These are phyloP conservation scores for Thymallus thymallus DNA, from an alignment of 2,113 vertebrate species.

Conservation along the genomic window DNA sequence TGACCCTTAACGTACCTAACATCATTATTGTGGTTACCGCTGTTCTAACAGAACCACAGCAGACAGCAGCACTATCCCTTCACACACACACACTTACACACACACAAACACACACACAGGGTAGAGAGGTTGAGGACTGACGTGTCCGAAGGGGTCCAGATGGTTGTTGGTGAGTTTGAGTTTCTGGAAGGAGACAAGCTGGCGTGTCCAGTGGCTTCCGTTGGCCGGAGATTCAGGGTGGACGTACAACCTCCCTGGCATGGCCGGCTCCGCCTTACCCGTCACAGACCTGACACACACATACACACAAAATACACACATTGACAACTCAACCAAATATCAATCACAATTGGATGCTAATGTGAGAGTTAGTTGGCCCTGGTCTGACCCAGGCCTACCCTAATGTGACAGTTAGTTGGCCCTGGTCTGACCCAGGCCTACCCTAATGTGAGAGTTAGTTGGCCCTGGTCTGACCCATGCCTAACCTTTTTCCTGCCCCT, in stretches of 20 bases:
- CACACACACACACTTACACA: no score
- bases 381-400: slow-evolving; percentile 8
- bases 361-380: slow-evolving; percentile 16
- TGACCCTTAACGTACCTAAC: slow-evolving; percentile 77
- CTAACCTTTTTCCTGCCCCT: no score
- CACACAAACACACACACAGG: no score
- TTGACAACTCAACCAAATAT: no score
- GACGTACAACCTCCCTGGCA: slow-evolving; percentile 93
- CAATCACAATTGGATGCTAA: neutral
- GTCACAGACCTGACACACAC: slow-evolving; percentile 83
- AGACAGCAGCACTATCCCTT: neutral
- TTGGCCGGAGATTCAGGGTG: slow-evolving; percentile 95
- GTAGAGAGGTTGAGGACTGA: slow-evolving; percentile 68
- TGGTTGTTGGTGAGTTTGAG: slow-evolving; percentile 99
- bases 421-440: no score
- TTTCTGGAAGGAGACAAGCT: slow-evolving; percentile 97
- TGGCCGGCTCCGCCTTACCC: slow-evolving; percentile 96
- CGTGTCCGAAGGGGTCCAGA: slow-evolving; percentile 95
- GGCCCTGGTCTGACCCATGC: neutral
- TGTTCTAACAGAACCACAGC: slow-evolving; percentile 61
- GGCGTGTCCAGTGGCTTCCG: slow-evolving; percentile 94
- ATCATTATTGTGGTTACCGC: slow-evolving; percentile 42
- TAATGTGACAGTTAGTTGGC: neutral
- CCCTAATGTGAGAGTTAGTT: neutral
- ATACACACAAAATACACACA: neutral